phyloP scores from a whole-genome alignment of 2,888 invertebrate species.

The Aphidius colemani region DNA sequence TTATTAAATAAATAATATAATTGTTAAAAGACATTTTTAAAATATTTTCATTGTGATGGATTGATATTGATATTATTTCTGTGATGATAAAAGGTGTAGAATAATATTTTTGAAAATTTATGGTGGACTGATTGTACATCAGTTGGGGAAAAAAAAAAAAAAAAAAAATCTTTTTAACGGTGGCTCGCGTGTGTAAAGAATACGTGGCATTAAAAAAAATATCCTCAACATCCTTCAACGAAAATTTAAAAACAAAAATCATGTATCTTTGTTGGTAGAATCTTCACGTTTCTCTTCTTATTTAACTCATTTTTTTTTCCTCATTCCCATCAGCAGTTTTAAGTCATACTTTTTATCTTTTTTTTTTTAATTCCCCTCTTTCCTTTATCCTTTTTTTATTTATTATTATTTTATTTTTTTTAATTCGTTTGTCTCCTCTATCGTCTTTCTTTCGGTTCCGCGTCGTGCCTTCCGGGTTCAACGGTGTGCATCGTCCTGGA shows the following conservation, averaged over 20 bases:
- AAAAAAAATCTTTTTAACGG: conserved; percentile 26
- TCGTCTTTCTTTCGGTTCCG: conserved; percentile 23
- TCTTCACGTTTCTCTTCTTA: not conserved
- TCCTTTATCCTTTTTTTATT: conserved; percentile 5
- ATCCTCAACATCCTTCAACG: too few species aligned
- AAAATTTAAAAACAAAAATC: not conserved
- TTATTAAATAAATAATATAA: too few species aligned
- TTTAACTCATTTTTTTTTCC: not conserved
- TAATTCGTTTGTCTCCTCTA: not conserved
- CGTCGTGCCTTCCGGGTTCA: conserved; percentile 26
- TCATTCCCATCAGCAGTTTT: not conserved
- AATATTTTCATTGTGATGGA: too few species aligned
- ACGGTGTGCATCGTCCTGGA: conserved; percentile 27
- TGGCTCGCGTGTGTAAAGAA: conserved; percentile 30
- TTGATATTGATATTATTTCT: too few species aligned
- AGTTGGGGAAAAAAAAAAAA: too few species aligned
- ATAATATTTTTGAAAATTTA: too few species aligned
- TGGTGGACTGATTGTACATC: too few species aligned
- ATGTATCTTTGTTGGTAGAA: conserved; percentile 7
- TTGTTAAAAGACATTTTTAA: too few species aligned
- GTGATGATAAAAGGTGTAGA: too few species aligned
- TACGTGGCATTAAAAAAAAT: too few species aligned
- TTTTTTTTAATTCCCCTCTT: not conserved
- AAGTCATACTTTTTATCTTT: too few species aligned
- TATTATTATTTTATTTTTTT: conserved; percentile 2